These are phyloP conservation scores for Drosophila lacicola DNA, from an alignment of 2,888 invertebrate species.

Conservation along the genomic window DNA sequence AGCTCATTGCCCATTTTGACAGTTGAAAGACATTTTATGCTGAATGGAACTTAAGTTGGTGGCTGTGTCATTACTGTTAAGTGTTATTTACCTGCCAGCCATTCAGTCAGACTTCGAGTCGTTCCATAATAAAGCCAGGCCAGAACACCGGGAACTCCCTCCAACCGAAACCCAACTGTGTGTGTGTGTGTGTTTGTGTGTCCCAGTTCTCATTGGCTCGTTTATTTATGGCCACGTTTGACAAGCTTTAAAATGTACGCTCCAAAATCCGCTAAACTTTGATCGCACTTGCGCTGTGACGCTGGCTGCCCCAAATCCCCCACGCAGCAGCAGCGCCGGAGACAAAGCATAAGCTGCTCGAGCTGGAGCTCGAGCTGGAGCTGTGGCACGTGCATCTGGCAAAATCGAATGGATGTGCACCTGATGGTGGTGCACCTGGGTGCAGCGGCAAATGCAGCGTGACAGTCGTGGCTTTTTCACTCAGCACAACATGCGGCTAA, in stretches of 20 bases:
- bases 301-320: slow-evolving; percentile 34
- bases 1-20: slow-evolving; percentile 37
- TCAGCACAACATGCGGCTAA: slow-evolving; percentile 53
- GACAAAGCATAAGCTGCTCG: slow-evolving; percentile 4
- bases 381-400: slow-evolving; percentile 53
- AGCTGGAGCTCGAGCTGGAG: slow-evolving; percentile 8
- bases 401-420: slow-evolving; percentile 50
- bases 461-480: slow-evolving; percentile 73
- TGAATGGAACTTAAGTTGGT: slow-evolving; percentile 53
- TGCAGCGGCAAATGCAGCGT: slow-evolving; percentile 68
- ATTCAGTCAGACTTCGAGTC: slow-evolving; percentile 24
- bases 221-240: slow-evolving; percentile 72
- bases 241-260: slow-evolving; percentile 67
- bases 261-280: slow-evolving; percentile 63
- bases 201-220: slow-evolving; percentile 26
- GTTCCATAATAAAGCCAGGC: slow-evolving; percentile 24
- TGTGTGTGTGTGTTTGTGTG: too few relatives aligned
- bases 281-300: slow-evolving; percentile 59
- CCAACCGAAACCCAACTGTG: not conserved
- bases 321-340: slow-evolving; percentile 20
- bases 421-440: slow-evolving; percentile 22
- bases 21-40: slow-evolving; percentile 46
- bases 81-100: slow-evolving; percentile 58
- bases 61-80: slow-evolving; percentile 55
- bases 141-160: not conserved